Base-by-base conservation (phyloP, 1,140 invertebrate species). In the Amyelois transitella region DNA sequence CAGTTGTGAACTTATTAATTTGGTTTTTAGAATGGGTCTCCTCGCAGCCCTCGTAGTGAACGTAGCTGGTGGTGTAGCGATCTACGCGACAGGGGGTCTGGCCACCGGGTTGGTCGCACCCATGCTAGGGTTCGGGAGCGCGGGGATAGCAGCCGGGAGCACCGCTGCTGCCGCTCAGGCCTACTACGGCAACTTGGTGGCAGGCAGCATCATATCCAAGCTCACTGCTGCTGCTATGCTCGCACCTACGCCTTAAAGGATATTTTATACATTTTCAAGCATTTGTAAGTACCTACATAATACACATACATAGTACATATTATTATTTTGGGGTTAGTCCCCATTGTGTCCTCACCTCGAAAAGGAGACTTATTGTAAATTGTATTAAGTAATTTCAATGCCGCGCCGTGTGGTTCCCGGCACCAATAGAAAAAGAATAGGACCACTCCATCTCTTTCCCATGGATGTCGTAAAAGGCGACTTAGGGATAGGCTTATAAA, bases 191-290 rank as follows among this genome's bases (percentile, higher is more conserved):
- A 84, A 84, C 51, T 7, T 86, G 6, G 77, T 25, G 0, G 79
- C 83, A 7, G 83, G 83, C 12, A 78, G 77, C 52, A 62, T 84
- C n/a, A 67, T 86, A 3, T 77, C 79, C 0, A 49, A 78, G 53
- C 14, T 86, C 18, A 81, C 77, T 12, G 68, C 81, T 1, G 62
- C 65, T 0, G 79, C 72, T 7, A 83, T 83, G 79, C 65, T 67
- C 0, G 70, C 80, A 22, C 82, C 82, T 0, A 86, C 72, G 4
- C 77, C 77, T n/a, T 86, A 68, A 69, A 47, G 62, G 18, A 38
- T 8, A 17, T 66, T 67, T 49, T 82, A 76, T 14, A 86, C 54
- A 12, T 75, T 79, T 24, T n/a, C n/a, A n/a, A n/a, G n/a, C n/a
- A n/a, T n/a, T n/a, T n/a, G n/a, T n/a, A n/a, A n/a, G n/a, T n/a